These are phyloP conservation scores for Ceraclea dissimilis DNA, from an alignment of 2,888 invertebrate species.

Conservation along the genomic window DNA sequence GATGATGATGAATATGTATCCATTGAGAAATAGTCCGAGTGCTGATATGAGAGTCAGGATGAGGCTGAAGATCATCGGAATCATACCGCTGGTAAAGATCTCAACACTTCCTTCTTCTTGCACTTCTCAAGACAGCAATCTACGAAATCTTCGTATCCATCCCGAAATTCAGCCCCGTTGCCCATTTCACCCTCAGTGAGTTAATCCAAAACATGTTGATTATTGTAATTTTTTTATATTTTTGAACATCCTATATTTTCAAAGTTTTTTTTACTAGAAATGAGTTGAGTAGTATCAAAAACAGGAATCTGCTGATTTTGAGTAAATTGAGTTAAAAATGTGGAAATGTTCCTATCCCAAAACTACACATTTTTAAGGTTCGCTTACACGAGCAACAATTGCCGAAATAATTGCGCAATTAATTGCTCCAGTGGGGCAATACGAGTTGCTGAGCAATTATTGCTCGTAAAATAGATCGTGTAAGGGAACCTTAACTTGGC, in stretches of 20 bases:
- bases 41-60: constrained; percentile 62
- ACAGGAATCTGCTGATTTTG: too few relatives aligned
- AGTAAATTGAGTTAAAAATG: too few relatives aligned
- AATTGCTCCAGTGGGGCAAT: too few relatives aligned
- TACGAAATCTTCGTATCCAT: neutral
- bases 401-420: too few relatives aligned
- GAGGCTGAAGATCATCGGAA: constrained; percentile 58
- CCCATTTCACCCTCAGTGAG: neutral
- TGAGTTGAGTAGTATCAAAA: too few relatives aligned
- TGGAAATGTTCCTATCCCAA: too few relatives aligned
- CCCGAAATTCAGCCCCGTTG: too few relatives aligned
- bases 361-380: too few relatives aligned
- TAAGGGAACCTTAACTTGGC: too few relatives aligned
- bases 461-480: too few relatives aligned
- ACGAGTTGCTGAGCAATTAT: too few relatives aligned
- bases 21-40: constrained; percentile 65
- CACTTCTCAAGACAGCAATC: neutral
- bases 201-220: neutral
- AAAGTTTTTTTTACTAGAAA: neutral
- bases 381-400: too few relatives aligned
- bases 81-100: constrained; percentile 40
- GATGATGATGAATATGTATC: constrained; percentile 65
- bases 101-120: neutral
- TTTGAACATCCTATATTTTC: neutral
- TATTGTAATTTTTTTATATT: neutral